phyloP scores from a whole-genome alignment of 2,113 vertebrate genomes.

The Chloropsis cyanopogon region DNA sequence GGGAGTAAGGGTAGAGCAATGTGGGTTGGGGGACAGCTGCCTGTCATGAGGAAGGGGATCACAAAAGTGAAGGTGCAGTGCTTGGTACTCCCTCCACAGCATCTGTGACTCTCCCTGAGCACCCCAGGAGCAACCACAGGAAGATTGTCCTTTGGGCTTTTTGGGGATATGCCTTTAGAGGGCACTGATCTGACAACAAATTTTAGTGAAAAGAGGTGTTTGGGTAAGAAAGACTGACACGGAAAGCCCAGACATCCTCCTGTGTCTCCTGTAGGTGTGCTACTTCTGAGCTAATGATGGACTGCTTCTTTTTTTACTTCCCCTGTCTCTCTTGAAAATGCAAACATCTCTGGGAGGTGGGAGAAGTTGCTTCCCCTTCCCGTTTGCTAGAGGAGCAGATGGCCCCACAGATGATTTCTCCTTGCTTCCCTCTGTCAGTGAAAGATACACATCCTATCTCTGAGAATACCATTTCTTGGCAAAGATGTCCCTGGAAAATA shows the following conservation, averaged over 20 bases:
- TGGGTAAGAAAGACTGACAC: not conserved
- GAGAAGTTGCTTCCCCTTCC: slow-evolving; percentile 32
- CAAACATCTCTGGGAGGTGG: not conserved
- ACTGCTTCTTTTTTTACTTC: not conserved
- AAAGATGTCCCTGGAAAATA: slow-evolving; percentile 8
- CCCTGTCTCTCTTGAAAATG: not conserved
- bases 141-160: not conserved
- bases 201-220: not conserved
- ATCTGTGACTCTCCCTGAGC: not conserved
- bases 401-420: slow-evolving; percentile 24
- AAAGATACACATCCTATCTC: not conserved
- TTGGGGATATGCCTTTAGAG: not conserved
- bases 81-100: not conserved
- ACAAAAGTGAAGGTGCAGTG: not conserved
- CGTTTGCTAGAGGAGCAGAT: not conserved
- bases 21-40: not conserved
- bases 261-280: not conserved
- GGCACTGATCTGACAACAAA: not conserved
- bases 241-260: not conserved
- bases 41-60: not conserved
- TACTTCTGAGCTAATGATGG: not conserved
- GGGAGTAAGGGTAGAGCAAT: not conserved
- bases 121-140: not conserved
- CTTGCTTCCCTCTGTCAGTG: slow-evolving; percentile 34
- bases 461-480: slow-evolving; percentile 34